Base-by-base conservation (phyloP, 2,888 invertebrate genomes). In the Conchocele bisecta region DNA sequence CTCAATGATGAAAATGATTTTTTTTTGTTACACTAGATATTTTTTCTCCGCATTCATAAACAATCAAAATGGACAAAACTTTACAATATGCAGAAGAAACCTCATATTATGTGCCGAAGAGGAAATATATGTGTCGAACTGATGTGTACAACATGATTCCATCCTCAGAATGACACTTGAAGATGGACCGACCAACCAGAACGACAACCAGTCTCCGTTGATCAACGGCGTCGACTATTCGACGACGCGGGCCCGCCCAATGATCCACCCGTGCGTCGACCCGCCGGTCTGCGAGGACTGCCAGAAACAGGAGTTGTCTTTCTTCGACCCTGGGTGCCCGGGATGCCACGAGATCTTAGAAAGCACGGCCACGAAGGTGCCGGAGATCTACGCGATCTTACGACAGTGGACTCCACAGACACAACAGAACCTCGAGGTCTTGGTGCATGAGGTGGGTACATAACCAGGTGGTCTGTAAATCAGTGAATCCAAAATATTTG, bases 351-450 rank as follows among this genome's bases (percentile, higher is more conserved):
- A 89, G 53, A 88, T 91, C 17, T 76, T 92, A 17, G 66, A 83
- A 28, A 84, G 86, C 58, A 82, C 88, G 1, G 78, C 82, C 54
- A 89, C 92, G 5, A 88, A 89, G 7, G 87, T 92, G n/a, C 88
- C 92, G 51, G 91, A 92, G 64, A 89, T 93, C 35, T 92, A 92
- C 78, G 92, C 92, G 56, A 90, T 93, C 37, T 79, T 92, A 68
- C 81, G 93, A 37, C 92, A 93, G 83, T 93, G 93, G 93, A 91
- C 92, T 29, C 92, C 92, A n/a, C 90, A 92, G 70, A 92, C 91
- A 35, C 93, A 93, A 80, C 89, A 90, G 42, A 91, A 90, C 54
- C 84, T 92, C 53, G 90, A 91, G 64, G 74, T 90, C 15, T 78
- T 93, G 29, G 88, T 92, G 3, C 82, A 89, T 63, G 91, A 92